phyloP scores from a whole-genome alignment of 2,888 invertebrate genomes.

The Hedychridium roseum region DNA sequence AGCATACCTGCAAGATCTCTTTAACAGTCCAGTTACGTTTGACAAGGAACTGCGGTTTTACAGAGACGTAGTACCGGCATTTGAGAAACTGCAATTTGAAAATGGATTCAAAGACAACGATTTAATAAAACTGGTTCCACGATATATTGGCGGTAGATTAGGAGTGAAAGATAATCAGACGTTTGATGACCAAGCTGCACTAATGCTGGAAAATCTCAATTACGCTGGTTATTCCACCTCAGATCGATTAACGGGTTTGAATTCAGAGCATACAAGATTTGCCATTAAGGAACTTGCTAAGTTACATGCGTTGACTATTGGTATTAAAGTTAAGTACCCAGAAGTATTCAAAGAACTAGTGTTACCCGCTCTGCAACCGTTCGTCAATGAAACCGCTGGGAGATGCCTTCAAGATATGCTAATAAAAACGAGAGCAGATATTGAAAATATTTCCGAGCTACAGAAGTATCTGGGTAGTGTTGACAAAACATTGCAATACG shows the following conservation, averaged over 20 bases:
- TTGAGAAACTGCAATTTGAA: conserved; percentile 39
- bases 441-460: conserved; percentile 41
- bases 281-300: conserved; percentile 52
- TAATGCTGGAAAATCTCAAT: conserved; percentile 56
- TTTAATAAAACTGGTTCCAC: conserved; percentile 44
- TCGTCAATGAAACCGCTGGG: conserved; percentile 37
- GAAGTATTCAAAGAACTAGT: conserved; percentile 45
- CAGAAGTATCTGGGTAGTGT: conserved; percentile 39
- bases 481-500: conserved; percentile 44
- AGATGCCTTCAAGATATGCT: conserved; percentile 49
- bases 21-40: conserved; percentile 56
- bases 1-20: conserved; percentile 50
- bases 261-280: conserved; percentile 45
- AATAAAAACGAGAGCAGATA: conserved; percentile 39
- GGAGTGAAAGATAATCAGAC: conserved; percentile 37
- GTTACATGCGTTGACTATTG: conserved; percentile 52
- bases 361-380: conserved; percentile 31
- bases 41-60: conserved; percentile 58
- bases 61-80: conserved; percentile 44
- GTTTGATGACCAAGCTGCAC: conserved; percentile 55
- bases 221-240: conserved; percentile 45
- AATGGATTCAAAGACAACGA: conserved; percentile 41
- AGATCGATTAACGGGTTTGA: conserved; percentile 54
- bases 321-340: conserved; percentile 49
- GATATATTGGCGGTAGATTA: conserved; percentile 53